Base-by-base conservation (phyloP, 2,888 invertebrate genomes). In the Xanthia icteritia region DNA sequence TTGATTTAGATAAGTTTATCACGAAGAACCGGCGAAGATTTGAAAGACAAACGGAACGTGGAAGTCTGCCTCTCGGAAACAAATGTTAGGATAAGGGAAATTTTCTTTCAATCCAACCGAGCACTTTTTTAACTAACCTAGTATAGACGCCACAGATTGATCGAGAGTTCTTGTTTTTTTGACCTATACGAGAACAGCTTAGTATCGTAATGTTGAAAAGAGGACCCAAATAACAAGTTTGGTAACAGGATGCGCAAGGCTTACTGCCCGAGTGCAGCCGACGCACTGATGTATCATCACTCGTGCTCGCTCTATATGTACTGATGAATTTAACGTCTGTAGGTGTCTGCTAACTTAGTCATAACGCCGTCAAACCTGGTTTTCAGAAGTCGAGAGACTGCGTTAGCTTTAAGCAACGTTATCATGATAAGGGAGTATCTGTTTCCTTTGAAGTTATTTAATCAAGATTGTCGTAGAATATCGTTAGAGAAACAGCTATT, bases 11-110 rank as follows among this genome's bases (percentile, higher is more conserved):
- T 20, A 65, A 77, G 63, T 79, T 73, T 68, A 51, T 51, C 69
- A 72, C 36, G 27, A 65, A 70, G 63, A 39, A 58, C 36, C 42
- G 9, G 66, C 11, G n/a, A 27, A 63, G 75, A 78, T 73, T 83
- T 64, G 11, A 39, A 82, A 82, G 69, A 83, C 65, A 78, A 76
- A 71, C 58, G 27, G n/a, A 54, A 58, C 45, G 60, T n/a, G 39
- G 9, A 73, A 58, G 72, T 73, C 51, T 27, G 51, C 20, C 58
- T 39, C 58, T 27, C 9, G 58, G 67, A 68, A 84, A 68, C 56
- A 65, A 83, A 79, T 68, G 31, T 79, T 68, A 42, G 45, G n/a
- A 31, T 31, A 13, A 60, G 31, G 31, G 27, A 42, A 45, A 36
- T 60, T 71, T 31, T 64, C 72, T 48, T 72, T 45, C 39, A 64